phyloP scores from a whole-genome alignment of 1,140 invertebrate species.

The Drosophila eugracilis region DNA sequence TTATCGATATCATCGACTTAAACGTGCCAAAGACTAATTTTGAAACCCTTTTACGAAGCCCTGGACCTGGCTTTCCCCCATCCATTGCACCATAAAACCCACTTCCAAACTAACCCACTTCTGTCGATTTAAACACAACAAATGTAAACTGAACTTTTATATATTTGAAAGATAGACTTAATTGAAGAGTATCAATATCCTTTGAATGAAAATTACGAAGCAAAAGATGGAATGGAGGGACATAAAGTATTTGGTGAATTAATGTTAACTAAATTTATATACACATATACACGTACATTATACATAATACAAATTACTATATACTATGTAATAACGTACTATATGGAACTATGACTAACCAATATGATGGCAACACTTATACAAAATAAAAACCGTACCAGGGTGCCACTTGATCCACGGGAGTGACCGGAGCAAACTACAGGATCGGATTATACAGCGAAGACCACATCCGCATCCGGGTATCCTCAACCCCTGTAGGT shows the following conservation, averaged over 20 bases:
- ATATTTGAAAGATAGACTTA: constrained; percentile 25
- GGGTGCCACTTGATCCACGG: constrained; percentile 9
- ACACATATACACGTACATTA: constrained; percentile 70
- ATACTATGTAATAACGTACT: constrained; percentile 50
- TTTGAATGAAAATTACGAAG: constrained; percentile 1
- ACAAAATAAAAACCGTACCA: constrained; percentile 34
- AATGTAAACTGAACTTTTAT: constrained; percentile 46
- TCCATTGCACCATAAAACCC: background rate
- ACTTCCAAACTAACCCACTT: constrained; percentile 2
- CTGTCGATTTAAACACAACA: constrained; percentile 36
- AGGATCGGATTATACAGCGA: constrained; percentile 12
- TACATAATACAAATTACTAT: constrained; percentile 61
- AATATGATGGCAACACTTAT: constrained; percentile 50
- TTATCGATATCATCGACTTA: constrained; percentile 31
- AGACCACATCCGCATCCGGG: constrained; percentile 4
- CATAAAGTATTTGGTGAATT: constrained; percentile 61
- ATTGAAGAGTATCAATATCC: constrained; percentile 27
- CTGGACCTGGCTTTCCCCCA: no score
- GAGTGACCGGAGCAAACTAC: background rate
- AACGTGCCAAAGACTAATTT: constrained; percentile 51
- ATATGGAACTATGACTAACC: constrained; percentile 53
- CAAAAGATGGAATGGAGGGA: constrained; percentile 15
- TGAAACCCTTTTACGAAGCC: constrained; percentile 15
- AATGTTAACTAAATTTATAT: constrained; percentile 82
- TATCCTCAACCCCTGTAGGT: constrained; percentile 30